Evolutionary conservation across 2,797 vertebrate genomes (phyloP).

Genomic region (Neosilurus hyrtlii): DNA sequence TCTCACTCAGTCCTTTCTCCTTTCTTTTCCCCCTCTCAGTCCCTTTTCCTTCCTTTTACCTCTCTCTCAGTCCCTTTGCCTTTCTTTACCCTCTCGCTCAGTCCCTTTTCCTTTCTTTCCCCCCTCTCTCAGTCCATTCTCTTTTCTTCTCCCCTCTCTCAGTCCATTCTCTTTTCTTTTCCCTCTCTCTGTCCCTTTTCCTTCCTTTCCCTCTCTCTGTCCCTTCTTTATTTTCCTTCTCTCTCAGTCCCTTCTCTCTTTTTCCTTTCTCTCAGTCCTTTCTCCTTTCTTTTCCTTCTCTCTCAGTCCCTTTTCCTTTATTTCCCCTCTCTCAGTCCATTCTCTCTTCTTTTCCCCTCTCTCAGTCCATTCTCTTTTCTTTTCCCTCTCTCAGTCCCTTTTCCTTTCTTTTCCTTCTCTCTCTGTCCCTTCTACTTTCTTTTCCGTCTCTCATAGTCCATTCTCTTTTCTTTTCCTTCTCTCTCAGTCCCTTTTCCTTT

Average conservation of each 20-base stretch:
- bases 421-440: not conserved
- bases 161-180: not conserved
- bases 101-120: not conserved
- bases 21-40: not conserved
- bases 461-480: not conserved
- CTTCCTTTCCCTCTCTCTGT: not conserved
- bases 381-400: not conserved
- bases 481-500: not conserved
- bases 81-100: not conserved
- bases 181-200: not conserved
- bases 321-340: too few relatives aligned
- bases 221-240: not conserved
- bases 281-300: not conserved
- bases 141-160: not conserved
- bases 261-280: not conserved
- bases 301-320: not conserved
- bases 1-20: not conserved
- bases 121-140: not conserved
- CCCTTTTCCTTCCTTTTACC: too few relatives aligned
- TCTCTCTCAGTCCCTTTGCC: too few relatives aligned
- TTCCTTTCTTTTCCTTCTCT: not conserved
- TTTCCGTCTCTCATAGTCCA: not conserved
- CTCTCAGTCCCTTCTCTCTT: not conserved
- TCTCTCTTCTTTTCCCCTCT: too few relatives aligned
- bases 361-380: not conserved